phyloP scores from a whole-genome alignment of 2,888 invertebrate genomes.

The Perizoma flavofasciatum region DNA sequence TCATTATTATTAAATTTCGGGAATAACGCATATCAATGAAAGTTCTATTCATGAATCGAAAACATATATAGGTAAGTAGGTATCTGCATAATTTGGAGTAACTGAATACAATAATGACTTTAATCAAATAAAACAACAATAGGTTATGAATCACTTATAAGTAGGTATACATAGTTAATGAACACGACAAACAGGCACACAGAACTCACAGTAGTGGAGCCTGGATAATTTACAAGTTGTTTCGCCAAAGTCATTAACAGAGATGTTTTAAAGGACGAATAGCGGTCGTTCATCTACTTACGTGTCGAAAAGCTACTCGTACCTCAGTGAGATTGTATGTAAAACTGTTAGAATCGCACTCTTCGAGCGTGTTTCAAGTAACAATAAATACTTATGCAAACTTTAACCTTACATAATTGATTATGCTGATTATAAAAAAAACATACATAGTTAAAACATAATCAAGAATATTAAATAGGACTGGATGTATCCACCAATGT shows the following conservation, averaged over 20 bases:
- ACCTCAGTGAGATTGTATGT: slow-evolving; percentile 12
- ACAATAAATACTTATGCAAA: no score
- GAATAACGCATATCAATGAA: no score
- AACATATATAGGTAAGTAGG: slow-evolving; percentile 1
- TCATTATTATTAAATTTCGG: no score
- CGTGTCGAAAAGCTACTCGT: slow-evolving; percentile 28
- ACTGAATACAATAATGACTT: slow-evolving; percentile 6
- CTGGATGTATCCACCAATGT: no score
- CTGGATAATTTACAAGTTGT: slow-evolving; percentile 42
- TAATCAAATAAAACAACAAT: background rate
- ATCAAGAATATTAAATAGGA: no score
- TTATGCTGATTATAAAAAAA: no score
- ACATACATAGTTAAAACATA: no score
- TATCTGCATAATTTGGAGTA: slow-evolving; percentile 5
- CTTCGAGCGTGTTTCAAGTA: slow-evolving; percentile 15
- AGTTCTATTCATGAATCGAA: slow-evolving; percentile 4
- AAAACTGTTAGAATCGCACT: slow-evolving; percentile 16
- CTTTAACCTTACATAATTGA: no score
- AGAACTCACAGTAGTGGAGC: slow-evolving; percentile 19
- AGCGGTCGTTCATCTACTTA: slow-evolving; percentile 44
- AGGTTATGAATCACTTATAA: no score
- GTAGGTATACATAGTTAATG: no score
- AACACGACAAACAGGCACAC: background rate
- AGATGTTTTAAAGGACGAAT: slow-evolving; percentile 45
- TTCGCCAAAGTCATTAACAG: slow-evolving; percentile 27